Evolutionary conservation across 2,888 invertebrate species (phyloP).

Genomic region (Ochropleura leucogaster): DNA sequence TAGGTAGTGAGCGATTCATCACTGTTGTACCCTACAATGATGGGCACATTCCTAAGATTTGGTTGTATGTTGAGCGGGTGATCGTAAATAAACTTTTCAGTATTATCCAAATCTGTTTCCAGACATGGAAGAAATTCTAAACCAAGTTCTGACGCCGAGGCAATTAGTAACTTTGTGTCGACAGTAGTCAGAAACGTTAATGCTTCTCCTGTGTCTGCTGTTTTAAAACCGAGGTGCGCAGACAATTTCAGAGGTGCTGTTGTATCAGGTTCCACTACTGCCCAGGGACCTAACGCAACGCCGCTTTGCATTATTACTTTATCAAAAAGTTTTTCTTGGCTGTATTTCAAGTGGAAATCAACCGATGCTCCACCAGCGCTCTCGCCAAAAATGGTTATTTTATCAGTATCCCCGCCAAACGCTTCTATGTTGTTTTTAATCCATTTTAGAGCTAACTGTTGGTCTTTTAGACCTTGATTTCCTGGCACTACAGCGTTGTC

Average conservation of each 20-base stretch:
- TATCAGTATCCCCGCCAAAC: constrained; percentile 77
- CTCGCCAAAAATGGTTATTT: constrained; percentile 78
- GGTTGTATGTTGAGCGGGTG: constrained; percentile 67
- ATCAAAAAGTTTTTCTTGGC: constrained; percentile 73
- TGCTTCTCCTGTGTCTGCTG: constrained; percentile 70
- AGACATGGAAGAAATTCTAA: constrained; percentile 71
- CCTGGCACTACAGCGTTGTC: constrained; percentile 76
- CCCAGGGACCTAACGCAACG: constrained; percentile 61
- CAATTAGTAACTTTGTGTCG: constrained; percentile 71
- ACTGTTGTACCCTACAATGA: constrained; percentile 72
- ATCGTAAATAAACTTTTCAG: constrained; percentile 69
- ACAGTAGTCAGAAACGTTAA: constrained; percentile 70
- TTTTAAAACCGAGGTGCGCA: constrained; percentile 69
- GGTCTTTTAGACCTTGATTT: constrained; percentile 82
- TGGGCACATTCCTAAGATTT: constrained; percentile 62
- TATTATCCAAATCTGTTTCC: constrained; percentile 70
- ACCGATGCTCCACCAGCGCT: constrained; percentile 77
- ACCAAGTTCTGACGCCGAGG: constrained; percentile 63
- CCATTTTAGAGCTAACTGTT: constrained; percentile 77
- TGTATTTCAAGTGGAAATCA: constrained; percentile 73
- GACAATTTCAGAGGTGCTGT: constrained; percentile 71
- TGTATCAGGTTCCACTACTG: constrained; percentile 65
- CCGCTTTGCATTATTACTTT: constrained; percentile 79
- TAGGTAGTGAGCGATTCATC: constrained; percentile 64
- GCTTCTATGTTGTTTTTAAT: constrained; percentile 77